Base-by-base conservation (phyloP, 1,140 invertebrate species). In the Trichoplusia ni region DNA sequence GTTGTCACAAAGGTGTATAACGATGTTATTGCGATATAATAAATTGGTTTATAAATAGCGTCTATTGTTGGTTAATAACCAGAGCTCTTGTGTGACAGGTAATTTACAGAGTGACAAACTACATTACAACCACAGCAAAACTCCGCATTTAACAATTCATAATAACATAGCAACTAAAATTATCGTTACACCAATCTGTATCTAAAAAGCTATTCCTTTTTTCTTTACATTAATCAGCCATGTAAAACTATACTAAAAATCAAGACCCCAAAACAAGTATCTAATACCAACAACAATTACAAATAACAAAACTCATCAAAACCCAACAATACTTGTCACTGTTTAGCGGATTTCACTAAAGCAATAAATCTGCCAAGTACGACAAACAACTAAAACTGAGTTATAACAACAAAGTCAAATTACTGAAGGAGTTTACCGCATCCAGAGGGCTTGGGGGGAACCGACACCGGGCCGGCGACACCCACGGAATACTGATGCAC, bases 321-420 rank as follows among this genome's bases (percentile, higher is more conserved):
- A 25, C 67, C 42, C 33, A 65, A 71, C 46, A 64, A 72, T 66
- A 59, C 61, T 56, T 51, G 65, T 62, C 38, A 71, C 69, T 67
- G 69, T 72, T 77, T 77, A 79, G 59, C 69, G 68, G 76, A 77
- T 84, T 82, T 84, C 80, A 78, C 81, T 80, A 81, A 88, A 81
- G 79, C 76, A 88, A 89, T 90, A 90, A 89, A 88, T 90, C 83
- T 82, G 78, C 73, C 75, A 79, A 78, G 81, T 77, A 71, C 84
- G 81, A 89, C 85, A 88, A 86, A 86, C 84, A 89, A 87, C 80
- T 83, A 79, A 84, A 90, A 90, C 88, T 87, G 84, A 89, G 84
- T 90, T 90, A 90, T 86, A 90, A 90, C 84, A 89, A 89, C 88
- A 89, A 90, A 90, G 86, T 90, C 86, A 87, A 89, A 90, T 90